A percentile compares a stretch with the other conserved stretches of the same genome.
These are phyloP conservation scores for Tuta absoluta DNA, from an alignment of 2,888 invertebrate species.

Conservation along the genomic window DNA sequence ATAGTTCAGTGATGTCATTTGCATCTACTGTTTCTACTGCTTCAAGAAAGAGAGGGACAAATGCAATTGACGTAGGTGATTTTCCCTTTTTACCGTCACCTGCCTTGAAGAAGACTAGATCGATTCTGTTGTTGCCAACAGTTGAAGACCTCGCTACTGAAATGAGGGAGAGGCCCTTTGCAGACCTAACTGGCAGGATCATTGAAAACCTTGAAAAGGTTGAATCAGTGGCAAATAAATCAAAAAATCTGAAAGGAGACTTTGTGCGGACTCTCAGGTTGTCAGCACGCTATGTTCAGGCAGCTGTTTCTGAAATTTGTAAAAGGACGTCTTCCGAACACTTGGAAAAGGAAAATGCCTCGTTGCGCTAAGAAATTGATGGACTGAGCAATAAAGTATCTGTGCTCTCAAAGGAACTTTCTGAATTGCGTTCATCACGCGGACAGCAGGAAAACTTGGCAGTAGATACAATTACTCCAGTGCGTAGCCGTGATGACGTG, in stretches of 20 bases:
- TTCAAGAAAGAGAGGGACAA: too few species aligned
- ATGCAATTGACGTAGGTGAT: too few species aligned
- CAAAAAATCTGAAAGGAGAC: too few species aligned
- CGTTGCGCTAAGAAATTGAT: background rate
- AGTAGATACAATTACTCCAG: background rate
- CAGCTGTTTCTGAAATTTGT: background rate
- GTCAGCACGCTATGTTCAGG: background rate
- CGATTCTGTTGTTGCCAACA: background rate
- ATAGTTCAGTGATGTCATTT: too few species aligned
- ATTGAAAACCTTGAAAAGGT: background rate
- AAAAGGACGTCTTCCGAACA: background rate
- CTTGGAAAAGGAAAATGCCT: background rate
- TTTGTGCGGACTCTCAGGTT: background rate
- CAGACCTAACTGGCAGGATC: background rate
- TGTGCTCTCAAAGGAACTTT: background rate
- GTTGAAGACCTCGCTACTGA: background rate
- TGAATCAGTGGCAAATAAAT: background rate
- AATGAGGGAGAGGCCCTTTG: background rate
- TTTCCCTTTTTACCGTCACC: too few species aligned
- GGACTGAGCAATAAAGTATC: background rate
- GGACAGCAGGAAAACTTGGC: background rate
- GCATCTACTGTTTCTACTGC: too few species aligned
- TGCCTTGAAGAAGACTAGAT: background rate
- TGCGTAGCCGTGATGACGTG: background rate
- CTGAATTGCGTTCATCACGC: background rate